Conservation (phyloP, 1,140 invertebrate genomes). For the Rhizoglyphus robini region DNA sequence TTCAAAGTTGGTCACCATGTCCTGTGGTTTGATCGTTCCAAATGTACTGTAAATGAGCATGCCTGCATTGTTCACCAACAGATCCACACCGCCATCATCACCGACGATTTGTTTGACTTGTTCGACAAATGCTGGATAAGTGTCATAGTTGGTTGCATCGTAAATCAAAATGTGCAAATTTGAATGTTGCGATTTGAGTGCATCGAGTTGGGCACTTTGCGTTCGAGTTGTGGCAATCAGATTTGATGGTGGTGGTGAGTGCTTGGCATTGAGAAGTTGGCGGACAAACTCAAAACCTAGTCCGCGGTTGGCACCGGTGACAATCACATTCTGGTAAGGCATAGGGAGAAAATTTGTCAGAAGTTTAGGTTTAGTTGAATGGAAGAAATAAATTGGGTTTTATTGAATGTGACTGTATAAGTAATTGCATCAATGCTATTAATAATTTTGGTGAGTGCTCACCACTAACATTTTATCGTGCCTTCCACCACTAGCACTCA, state of each 20-base stretch:
- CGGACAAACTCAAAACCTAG: constrained; percentile 68
- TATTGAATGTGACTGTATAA: too few relatives aligned
- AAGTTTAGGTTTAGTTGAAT: too few relatives aligned
- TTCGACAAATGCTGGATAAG: constrained; percentile 20
- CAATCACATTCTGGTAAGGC: constrained; percentile 41
- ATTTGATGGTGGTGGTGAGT: too few relatives aligned
- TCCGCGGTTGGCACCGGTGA: constrained; percentile 75
- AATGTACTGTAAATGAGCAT: constrained; percentile 56
- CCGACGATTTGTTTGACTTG: constrained; percentile 37
- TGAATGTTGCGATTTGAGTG: background rate
- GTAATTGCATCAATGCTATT: too few relatives aligned
- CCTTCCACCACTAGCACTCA: too few relatives aligned
- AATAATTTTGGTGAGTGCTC: too few relatives aligned
- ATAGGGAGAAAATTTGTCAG: too few relatives aligned
- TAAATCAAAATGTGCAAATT: too few relatives aligned
- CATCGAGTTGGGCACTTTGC: constrained; percentile 31
- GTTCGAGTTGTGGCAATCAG: constrained; percentile 62
- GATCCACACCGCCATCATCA: too few relatives aligned
- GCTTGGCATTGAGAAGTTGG: constrained; percentile 40
- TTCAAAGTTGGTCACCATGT: constrained; percentile 51
- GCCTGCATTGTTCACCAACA: constrained; percentile 74
- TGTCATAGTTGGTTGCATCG: constrained; percentile 25
- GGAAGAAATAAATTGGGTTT: too few relatives aligned
- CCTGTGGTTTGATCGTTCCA: constrained; percentile 49
- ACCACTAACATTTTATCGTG: too few relatives aligned